Evolutionary conservation across 2,113 vertebrate genomes (phyloP), one percentile per base, ranked within the genome.

Genomic region (Heterotis niloticus): DNA sequence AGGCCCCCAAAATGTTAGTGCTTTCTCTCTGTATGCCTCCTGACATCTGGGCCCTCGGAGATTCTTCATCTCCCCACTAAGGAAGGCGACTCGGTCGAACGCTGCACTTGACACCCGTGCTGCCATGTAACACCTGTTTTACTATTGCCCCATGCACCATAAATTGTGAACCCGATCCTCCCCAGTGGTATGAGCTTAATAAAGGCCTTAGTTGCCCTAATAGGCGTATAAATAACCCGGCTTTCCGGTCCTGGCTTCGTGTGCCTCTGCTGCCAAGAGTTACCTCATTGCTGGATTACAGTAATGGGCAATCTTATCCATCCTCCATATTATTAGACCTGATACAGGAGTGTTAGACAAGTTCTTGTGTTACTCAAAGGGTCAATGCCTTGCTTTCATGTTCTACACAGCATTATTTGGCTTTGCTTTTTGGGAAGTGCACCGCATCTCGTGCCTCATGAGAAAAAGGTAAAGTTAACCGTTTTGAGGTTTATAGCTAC

Each of bases 151-250:
- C 56, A 62, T 67, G 73, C 69, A 65, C 79, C 80, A 84, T 76
- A 79, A 79, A 84, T 74, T 79, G 81, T 85, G 83, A 86, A 81
- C 86, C 87, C 82, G 82, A 84, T 80, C 82, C 84, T 76, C 85
- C 87, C 85, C 81, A 65, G 87, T 79, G 87, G 78, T 82, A 81
- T 81, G 56, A 77, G 84, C 26, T 79, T 85, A 78, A 79, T 83
- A 72, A 16, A 81, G 77, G 44, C 77, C 81, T 85, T 84, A 62
- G 80, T 79, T 57, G 77, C 52, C 79, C 69, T 82, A 81, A 81
- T 79, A 81, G 77, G 73, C 81, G 72, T 78, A 82, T 81, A 79
- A 67, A 81, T 81, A 82, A 81, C 79, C 77, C 59, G 18, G 84
- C 67, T 57, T 81, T 81, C 65, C 75, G 79, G 74, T 80, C 79